Base-by-base conservation (phyloP, 2,888 invertebrate species). In the Melipona beecheii region DNA sequence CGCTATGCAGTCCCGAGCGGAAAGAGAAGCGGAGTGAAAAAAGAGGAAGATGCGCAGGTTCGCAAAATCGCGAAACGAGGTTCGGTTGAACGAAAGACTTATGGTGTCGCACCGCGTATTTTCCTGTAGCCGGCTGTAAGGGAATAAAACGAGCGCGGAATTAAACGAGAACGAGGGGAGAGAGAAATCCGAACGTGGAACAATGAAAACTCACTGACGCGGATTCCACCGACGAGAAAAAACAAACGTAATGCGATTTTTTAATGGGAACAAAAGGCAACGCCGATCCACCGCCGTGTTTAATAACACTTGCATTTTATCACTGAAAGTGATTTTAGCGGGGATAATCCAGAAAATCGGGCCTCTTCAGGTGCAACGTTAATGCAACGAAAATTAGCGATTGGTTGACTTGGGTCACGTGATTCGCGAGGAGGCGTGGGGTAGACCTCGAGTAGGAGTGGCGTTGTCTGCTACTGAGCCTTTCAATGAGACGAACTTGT, bases 291-390 rank as follows among this genome's bases (percentile, higher is more conserved):
- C 36, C n/a, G 68, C 31, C 27, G 65, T 13, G 60, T 70, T 77
- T 81, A 81, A 81, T 54, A 71, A 75, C 64, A 52, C 78, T 83
- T 56, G 62, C 43, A 66, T 75, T 69, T 27, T 27, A 27, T 1
- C 27, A 27, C 27, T 27, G 27, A 27, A 27, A 27, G 27, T 27
- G 27, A 27, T 27, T 27, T 27, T 27, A 27, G 27, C 27, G 27
- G 27, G 27, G 27, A n/a, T 24, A 24, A 24, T 24, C 24, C 24
- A 24, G 24, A 24, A 24, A 24, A 24, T 24, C 24, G 24, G 24
- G 24, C 24, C 27, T 27, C 27, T 27, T 1, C 27, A 27, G 27
- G 1, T 27, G 27, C 27, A 27, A 27, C 27, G 27, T 1, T 27
- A 1, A 27, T 27, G 27, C 27, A 27, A 27, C 27, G 27, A 27